Percentiles rank a stretch among this genome's conserved stretches.
Conservation (phyloP, 2,888 invertebrate species). For the Scrobipalpa costella region DNA sequence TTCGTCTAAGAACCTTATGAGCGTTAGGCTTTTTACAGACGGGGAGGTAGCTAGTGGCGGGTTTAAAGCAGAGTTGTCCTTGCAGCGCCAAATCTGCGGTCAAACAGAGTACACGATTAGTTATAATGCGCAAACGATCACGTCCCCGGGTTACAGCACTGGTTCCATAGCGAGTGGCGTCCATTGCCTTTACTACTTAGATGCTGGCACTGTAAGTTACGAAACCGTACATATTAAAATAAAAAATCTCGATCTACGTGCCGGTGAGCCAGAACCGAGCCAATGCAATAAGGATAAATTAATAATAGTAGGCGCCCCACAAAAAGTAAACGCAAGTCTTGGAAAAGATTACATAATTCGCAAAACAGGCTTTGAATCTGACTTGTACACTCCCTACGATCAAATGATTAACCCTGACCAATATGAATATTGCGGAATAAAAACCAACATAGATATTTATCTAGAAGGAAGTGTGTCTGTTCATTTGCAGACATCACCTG, state of each 20-base stretch:
- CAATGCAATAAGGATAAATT: conserved; percentile 62
- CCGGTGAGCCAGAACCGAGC: conserved; percentile 41
- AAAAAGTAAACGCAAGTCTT: conserved; percentile 45
- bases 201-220: conserved; percentile 37
- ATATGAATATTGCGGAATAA: conserved; percentile 54
- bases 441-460: conserved; percentile 56
- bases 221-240: conserved; percentile 50
- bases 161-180: conserved; percentile 59
- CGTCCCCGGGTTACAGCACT: conserved; percentile 58
- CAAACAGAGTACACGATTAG: conserved; percentile 44
- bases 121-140: conserved; percentile 43
- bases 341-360: conserved; percentile 57
- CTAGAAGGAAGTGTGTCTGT: conserved; percentile 50
- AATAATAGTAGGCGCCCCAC: conserved; percentile 48
- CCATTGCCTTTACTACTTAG: conserved; percentile 60
- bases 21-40: conserved; percentile 85
- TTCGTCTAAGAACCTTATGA: conserved; percentile 83
- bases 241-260: conserved; percentile 53
- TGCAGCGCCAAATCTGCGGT: conserved; percentile 67
- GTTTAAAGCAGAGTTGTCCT: conserved; percentile 81
- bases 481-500: conserved; percentile 56
- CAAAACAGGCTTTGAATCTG: conserved; percentile 11
- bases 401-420: conserved; percentile 38
- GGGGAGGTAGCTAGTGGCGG: conserved; percentile 82
- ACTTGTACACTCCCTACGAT: conserved; percentile 30